Evolutionary conservation across 2,888 invertebrate species (phyloP), one percentile per base, ranked within the genome.

Genomic region (Lycophotia porphyrea): DNA sequence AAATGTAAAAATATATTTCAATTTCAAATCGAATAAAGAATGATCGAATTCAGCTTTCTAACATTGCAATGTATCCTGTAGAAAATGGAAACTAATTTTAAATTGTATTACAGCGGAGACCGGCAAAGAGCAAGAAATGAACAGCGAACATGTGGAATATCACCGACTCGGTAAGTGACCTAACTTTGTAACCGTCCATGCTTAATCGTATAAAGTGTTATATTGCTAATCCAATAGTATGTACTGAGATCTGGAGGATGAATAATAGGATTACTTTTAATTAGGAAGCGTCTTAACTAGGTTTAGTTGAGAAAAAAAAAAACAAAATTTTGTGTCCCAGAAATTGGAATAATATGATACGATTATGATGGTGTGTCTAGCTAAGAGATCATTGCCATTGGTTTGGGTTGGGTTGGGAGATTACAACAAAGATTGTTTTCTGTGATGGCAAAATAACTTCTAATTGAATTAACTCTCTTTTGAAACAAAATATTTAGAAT

Each of bases 91-190:
- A 76, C 39, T 84, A 76, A 84, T 79, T 71, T 7, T 65, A 49
- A 67, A 76, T 81, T 52, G 15, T 72, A 42, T 90, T 90, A 74
- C 92, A 95, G 95, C 88, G 42, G 95, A 95, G 76, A 63, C 89
- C 67, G 79, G 89, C 79, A 93, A 93, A 83, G 91, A 91, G 7
- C 88, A 87, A 7, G 93, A 90, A 34, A 86, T 90, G 78, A 91
- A 90, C 68, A 92, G 90, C 52, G 94, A 93, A 75, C 96, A 96
- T 66, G 87, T 95, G 42, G 96, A 96, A 81, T 96, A 91, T 79
- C 96, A 96, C 81, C 89, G 92, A 60, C 90, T 95, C 15, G 95
- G 95, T 95, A 88, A 92, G 92, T 89, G n/a, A 67, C 11, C 39
- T 71, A 65, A 81, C 34, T n/a, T n/a, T 52, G 39, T 80, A 69